Conservation (phyloP, 2,888 invertebrate genomes). For the Dryadula phaetusa region DNA sequence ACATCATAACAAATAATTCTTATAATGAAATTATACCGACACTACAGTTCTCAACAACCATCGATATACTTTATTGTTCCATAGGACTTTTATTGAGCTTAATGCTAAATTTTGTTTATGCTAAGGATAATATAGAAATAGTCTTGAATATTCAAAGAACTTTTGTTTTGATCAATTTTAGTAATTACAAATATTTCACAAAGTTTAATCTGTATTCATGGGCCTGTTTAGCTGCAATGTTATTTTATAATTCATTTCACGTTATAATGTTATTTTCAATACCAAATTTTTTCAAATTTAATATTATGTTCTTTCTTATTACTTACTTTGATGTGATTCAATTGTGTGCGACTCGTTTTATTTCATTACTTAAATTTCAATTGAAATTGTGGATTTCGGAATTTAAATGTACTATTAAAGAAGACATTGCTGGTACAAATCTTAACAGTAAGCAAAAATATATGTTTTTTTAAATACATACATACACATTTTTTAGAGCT, state of each 20-base stretch:
- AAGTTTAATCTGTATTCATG: slow-evolving; percentile 10
- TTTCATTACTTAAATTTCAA: slow-evolving; percentile 3
- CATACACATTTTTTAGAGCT: no score
- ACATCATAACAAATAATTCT: no score
- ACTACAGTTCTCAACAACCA: no score
- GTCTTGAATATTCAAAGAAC: slow-evolving; percentile 20
- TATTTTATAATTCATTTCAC: neutral
- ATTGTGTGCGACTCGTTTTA: slow-evolving; percentile 6
- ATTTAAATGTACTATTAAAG: neutral
- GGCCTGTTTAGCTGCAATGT: neutral
- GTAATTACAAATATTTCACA: neutral
- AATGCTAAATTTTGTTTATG: neutral
- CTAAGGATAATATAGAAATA: slow-evolving; percentile 1
- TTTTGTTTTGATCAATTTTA: slow-evolving; percentile 8
- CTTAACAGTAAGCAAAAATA: neutral
- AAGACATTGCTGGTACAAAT: neutral
- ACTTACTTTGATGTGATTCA: neutral
- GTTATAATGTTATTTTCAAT: neutral
- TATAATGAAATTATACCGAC: no score
- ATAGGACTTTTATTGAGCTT: slow-evolving; percentile 13
- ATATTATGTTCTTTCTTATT: neutral
- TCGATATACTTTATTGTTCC: no score
- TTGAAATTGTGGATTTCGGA: slow-evolving; percentile 25
- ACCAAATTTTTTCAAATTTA: no score
- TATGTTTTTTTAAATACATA: no score